A percentile compares a stretch with the other conserved stretches of the same genome.
These are phyloP conservation scores for Strongylocentrotus purpuratus DNA, from an alignment of 35 echinoderm and acorn worm species.

Conservation along the genomic window DNA sequence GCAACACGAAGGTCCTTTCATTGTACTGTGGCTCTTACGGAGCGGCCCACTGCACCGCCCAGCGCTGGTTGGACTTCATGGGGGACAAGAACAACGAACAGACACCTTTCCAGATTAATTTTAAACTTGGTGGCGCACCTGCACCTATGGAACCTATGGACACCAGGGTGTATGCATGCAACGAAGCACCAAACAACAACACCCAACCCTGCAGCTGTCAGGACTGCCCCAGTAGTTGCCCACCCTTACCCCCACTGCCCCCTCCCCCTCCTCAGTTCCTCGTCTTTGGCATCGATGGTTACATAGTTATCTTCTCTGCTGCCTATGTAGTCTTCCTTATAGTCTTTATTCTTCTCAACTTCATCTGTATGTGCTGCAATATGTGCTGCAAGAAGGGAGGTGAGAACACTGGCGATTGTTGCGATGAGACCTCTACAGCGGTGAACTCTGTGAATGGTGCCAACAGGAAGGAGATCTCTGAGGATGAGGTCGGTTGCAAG, in stretches of 20 bases:
- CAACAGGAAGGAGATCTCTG: not conserved
- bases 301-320: conserved; percentile 57
- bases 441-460: not conserved
- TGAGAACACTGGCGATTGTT: too few species aligned
- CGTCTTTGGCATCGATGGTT: conserved; percentile 65
- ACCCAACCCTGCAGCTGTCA: conserved; percentile 89
- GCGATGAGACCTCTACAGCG: not conserved
- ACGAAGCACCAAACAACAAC: conserved; percentile 57
- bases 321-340: conserved; percentile 64
- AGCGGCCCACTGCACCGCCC: conserved; percentile 75
- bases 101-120: conserved; percentile 86
- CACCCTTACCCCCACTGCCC: conserved; percentile 69
- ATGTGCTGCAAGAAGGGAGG: not conserved
- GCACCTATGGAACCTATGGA: conserved; percentile 62
- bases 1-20: conserved; percentile 72
- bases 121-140: conserved; percentile 19
- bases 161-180: conserved; percentile 67
- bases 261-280: conserved; percentile 44
- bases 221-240: conserved; percentile 85
- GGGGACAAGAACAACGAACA: conserved; percentile 80
- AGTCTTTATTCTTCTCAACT: conserved; percentile 51
- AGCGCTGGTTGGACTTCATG: conserved; percentile 82
- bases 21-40: conserved; percentile 83
- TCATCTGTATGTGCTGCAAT: conserved; percentile 8
- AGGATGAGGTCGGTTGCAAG: conserved; percentile 67